phyloP scores from a whole-genome alignment of 2,797 vertebrate species.

The Melanotaenia nigrans region DNA sequence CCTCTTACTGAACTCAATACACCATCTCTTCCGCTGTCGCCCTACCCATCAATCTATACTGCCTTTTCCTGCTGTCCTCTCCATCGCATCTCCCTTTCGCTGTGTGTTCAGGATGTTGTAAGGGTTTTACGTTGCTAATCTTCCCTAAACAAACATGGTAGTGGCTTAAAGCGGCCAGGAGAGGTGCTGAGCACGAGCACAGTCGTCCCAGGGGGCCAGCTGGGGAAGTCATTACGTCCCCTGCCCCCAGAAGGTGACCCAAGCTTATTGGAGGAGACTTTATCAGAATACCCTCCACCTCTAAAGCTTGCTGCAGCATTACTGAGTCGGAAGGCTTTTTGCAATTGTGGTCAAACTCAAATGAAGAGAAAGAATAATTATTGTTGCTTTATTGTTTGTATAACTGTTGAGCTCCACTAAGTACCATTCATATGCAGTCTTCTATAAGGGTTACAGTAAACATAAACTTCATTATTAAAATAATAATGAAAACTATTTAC shows the following conservation, averaged over 20 bases:
- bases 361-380: neutral
- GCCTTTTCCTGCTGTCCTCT: slow-evolving; percentile 57
- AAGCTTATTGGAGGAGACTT: slow-evolving; percentile 68
- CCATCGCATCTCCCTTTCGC: slow-evolving; percentile 59
- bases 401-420: neutral
- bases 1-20: slow-evolving; percentile 13
- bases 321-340: neutral
- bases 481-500: neutral
- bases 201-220: slow-evolving; percentile 82
- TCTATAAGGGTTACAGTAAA: neutral
- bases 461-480: neutral
- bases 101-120: slow-evolving; percentile 84
- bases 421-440: neutral
- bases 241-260: slow-evolving; percentile 72
- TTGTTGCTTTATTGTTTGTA: neutral
- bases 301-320: slow-evolving; percentile 32
- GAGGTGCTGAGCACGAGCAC: slow-evolving; percentile 82
- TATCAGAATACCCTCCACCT: slow-evolving; percentile 62
- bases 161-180: slow-evolving; percentile 77
- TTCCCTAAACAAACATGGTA: slow-evolving; percentile 84
- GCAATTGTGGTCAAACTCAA: neutral
- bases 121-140: slow-evolving; percentile 87
- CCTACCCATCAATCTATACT: slow-evolving; percentile 67
- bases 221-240: slow-evolving; percentile 85
- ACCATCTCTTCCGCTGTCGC: slow-evolving; percentile 18